Evolutionary conservation across 2,888 invertebrate genomes (phyloP).

Genomic region (Papilio protenor): DNA sequence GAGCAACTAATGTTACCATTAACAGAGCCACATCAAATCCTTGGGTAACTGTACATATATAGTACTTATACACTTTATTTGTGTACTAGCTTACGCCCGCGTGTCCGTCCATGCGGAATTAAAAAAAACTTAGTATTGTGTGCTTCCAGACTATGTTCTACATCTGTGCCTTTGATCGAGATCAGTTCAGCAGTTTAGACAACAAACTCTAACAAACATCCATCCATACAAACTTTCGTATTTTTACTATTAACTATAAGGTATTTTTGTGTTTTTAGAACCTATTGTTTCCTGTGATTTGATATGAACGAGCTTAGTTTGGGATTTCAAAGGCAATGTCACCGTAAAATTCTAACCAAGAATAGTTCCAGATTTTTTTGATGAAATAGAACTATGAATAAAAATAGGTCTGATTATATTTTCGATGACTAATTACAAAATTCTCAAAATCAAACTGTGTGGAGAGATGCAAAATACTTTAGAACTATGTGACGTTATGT

Average conservation of each 20-base stretch:
- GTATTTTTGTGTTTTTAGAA: neutral
- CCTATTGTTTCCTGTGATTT: neutral
- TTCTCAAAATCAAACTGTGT: neutral
- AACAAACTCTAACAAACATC: too few relatives aligned
- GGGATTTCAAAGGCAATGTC: neutral
- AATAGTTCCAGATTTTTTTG: neutral
- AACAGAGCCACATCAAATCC: conserved; percentile 6
- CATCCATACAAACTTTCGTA: too few relatives aligned
- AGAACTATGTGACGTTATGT: neutral
- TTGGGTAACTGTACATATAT: neutral
- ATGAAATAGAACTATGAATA: too few relatives aligned
- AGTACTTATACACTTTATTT: neutral
- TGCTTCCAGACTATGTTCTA: too few relatives aligned
- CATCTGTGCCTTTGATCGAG: too few relatives aligned
- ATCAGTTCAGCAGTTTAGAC: too few relatives aligned
- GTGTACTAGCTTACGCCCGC: neutral
- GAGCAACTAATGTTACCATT: conserved; percentile 19
- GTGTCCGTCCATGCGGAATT: too few relatives aligned
- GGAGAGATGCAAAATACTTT: neutral
- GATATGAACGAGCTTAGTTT: neutral
- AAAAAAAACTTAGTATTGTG: too few relatives aligned
- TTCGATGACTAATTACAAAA: neutral
- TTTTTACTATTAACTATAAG: neutral
- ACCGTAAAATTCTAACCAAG: neutral
- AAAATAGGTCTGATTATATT: neutral